Base-by-base conservation (phyloP, 2,797 vertebrate species). In the Acanthurus leucopareius region DNA sequence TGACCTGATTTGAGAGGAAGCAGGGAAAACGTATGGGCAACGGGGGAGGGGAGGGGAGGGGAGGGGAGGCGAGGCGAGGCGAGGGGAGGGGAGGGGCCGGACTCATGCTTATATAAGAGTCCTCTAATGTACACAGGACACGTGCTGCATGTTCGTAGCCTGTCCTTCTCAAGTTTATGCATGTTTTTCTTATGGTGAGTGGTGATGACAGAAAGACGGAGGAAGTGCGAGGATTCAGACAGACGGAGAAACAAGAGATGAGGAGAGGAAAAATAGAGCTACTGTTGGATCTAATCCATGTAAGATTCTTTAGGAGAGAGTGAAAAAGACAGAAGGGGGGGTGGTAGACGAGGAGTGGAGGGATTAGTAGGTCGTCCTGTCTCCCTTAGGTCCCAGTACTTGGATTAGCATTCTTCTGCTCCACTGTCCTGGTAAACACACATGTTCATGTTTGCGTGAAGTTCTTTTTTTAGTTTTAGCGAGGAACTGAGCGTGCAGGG, bases 21-120 rank as follows among this genome's bases (percentile, higher is more conserved):
- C 62, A 51, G 87, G 91, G 87, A 88, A 35, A 88, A 93, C 22
- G 87, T 84, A 89, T 88, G 85, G 77, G 69, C 76, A 64, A 77
- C 65, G 14, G 73, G 68, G 28, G 65, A 66, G 32, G 60, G 54
- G 44, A 16, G 84, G 77, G 22, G 67, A 47, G 52, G 80, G 67
- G 70, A 10, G 71, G 32, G 6, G 70, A 10, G 68, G 68, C 63
- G 49, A 32, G 22, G 85, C 75, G 49, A 54, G 48, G 56, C n/a
- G n/a, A n/a, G 68, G 68, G 61, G 49, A 32, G 22, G 85, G 76
- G 49, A 54, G 48, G 56, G 81, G 77, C 69, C 40, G 76, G 58
- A 75, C 75, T 65, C 68, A 69, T 68, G 38, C 90, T 96, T 95
- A 93, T 79, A 74, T 94, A 95, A 96, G 81, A 73, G 79, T 62